Evolutionary conservation across 2,888 invertebrate species (phyloP).

Genomic region (Philaethria dido): DNA sequence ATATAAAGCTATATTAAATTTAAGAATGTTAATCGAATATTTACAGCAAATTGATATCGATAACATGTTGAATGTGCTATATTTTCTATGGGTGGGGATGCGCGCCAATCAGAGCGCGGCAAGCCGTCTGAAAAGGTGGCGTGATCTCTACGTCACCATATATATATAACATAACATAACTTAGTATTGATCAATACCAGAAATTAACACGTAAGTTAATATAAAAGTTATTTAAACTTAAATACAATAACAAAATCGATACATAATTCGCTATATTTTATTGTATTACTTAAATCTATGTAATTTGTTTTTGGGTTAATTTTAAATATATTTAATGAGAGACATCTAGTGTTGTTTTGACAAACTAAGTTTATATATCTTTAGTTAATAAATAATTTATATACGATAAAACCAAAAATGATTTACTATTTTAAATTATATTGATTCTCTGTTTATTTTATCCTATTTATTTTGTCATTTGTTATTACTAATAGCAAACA

Average conservation of each 20-base stretch:
- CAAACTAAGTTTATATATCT: constrained; percentile 13
- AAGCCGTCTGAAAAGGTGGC: constrained; percentile 74
- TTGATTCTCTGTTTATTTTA: no score
- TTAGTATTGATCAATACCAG: constrained; percentile 48
- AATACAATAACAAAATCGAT: not conserved
- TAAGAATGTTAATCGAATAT: constrained; percentile 17
- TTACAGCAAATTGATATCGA: constrained; percentile 37
- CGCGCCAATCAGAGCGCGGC: constrained; percentile 66
- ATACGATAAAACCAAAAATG: no score
- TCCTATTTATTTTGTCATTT: no score
- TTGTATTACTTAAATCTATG: not conserved
- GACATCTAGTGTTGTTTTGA: constrained; percentile 16
- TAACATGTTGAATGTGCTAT: constrained; percentile 55
- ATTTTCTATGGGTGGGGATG: constrained; percentile 64
- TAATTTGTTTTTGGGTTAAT: constrained; percentile 1
- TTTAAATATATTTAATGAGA: not conserved
- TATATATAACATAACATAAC: constrained; percentile 51
- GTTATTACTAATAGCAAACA: no score
- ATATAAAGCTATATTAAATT: not conserved
- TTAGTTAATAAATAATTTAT: no score
- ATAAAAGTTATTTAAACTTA: constrained; percentile 4
- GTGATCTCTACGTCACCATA: constrained; percentile 77
- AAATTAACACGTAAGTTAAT: constrained; percentile 4
- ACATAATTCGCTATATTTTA: not conserved
- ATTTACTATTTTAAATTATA: no score